phyloP scores from a whole-genome alignment of 2,797 vertebrate genomes.

The Simalia tracyae region DNA sequence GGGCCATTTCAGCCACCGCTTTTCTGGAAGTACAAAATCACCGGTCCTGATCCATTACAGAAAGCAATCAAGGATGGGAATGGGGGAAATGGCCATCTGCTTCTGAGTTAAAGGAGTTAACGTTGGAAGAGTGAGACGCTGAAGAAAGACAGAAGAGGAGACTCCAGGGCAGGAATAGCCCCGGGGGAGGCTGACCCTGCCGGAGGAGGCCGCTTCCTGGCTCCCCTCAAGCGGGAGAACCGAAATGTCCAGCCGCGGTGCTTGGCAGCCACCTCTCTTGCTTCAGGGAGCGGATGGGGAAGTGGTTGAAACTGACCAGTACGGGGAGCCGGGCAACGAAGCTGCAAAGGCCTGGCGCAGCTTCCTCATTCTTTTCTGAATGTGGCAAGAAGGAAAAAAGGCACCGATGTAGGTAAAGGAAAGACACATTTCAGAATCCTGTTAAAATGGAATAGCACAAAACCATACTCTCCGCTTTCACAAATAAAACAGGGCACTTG shows the following conservation, averaged over 20 bases:
- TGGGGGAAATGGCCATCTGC: background rate
- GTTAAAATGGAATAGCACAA: background rate
- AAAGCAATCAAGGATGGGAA: constrained; percentile 69
- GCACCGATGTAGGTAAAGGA: background rate
- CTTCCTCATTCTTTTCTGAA: background rate
- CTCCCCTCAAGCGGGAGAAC: too few species aligned
- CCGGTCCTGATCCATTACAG: constrained; percentile 72
- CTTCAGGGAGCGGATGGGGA: background rate
- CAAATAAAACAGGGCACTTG: background rate
- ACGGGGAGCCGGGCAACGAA: background rate
- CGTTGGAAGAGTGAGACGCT: too few species aligned
- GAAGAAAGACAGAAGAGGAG: too few species aligned
- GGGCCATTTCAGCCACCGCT: background rate
- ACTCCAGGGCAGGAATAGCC: too few species aligned
- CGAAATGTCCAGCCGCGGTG: too few species aligned
- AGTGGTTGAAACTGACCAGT: background rate
- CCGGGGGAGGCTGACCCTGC: too few species aligned
- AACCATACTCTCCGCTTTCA: background rate
- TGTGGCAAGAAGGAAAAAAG: background rate
- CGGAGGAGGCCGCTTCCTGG: too few species aligned
- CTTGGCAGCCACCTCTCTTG: background rate
- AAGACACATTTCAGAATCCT: background rate
- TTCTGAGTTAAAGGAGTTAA: too few species aligned
- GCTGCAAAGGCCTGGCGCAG: background rate
- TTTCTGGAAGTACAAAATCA: constrained; percentile 57